Evolutionary conservation across 2,797 vertebrate species (phyloP).

Genomic region (Micrastur ruficollis): DNA sequence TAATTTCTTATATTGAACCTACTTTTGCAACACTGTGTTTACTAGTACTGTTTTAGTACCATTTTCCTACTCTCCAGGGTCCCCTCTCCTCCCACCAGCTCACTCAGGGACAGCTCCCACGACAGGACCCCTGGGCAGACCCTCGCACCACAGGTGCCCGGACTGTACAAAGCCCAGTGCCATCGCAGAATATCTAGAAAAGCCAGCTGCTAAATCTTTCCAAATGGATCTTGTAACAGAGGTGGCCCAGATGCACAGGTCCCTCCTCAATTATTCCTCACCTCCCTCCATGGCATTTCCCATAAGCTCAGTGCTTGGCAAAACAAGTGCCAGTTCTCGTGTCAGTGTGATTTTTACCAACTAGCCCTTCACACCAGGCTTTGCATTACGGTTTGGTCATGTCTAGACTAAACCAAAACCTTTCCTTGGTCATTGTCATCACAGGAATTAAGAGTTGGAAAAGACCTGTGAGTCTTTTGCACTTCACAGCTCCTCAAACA

Average conservation of each 20-base stretch:
- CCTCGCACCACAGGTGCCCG: background rate
- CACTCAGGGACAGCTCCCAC: background rate
- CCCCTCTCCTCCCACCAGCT: background rate
- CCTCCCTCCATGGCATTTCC: background rate
- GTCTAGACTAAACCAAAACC: constrained; percentile 3
- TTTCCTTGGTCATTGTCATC: background rate
- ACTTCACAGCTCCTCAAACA: background rate
- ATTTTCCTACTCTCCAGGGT: background rate
- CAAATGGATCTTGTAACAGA: background rate
- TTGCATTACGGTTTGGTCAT: background rate
- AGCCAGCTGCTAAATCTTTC: background rate
- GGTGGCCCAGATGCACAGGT: background rate
- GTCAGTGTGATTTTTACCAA: background rate
- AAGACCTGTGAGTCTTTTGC: background rate
- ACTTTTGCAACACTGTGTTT: background rate
- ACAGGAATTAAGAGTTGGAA: background rate
- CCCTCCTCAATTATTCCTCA: background rate
- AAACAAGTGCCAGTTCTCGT: background rate
- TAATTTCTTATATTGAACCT: background rate
- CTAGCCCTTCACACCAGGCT: background rate
- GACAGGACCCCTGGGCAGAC: background rate
- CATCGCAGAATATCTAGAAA: background rate
- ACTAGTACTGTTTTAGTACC: background rate
- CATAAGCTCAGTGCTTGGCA: background rate
- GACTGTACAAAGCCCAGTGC: background rate